Percentiles rank a stretch among this genome's conserved stretches.
Evolutionary conservation across 2,113 vertebrate genomes (phyloP).

Genomic region (Apteryx mantelli): DNA sequence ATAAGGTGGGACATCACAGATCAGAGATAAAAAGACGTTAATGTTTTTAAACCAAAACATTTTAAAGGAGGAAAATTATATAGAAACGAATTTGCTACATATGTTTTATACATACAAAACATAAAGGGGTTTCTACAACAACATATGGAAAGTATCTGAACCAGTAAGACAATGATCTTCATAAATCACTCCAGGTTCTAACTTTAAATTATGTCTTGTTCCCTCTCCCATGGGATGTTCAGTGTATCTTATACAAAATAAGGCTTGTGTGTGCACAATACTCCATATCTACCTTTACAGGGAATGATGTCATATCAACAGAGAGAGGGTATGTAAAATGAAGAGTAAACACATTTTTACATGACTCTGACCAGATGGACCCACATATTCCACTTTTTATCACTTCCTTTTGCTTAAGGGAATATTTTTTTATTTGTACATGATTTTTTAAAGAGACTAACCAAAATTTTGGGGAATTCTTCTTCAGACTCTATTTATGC

Average conservation of each 20-base stretch:
- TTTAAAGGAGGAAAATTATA: conserved; percentile 67
- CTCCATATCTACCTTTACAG: conserved; percentile 73
- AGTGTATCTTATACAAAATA: conserved; percentile 71
- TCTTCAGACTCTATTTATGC: background rate
- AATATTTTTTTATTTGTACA: background rate
- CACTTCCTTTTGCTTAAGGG: background rate
- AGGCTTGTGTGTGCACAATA: conserved; percentile 64
- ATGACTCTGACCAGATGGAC: conserved; percentile 51
- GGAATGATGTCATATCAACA: conserved; percentile 77
- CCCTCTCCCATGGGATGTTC: conserved; percentile 76
- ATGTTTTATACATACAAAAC: conserved; percentile 78
- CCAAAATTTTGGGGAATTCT: background rate
- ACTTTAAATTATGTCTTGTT: conserved; percentile 79
- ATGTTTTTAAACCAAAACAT: conserved; percentile 73
- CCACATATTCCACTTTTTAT: background rate
- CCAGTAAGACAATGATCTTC: conserved; percentile 81
- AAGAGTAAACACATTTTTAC: conserved; percentile 44
- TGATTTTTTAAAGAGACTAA: background rate
- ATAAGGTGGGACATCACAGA: conserved; percentile 23
- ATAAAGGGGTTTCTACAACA: conserved; percentile 71
- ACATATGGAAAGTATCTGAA: conserved; percentile 86
- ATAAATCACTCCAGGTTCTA: conserved; percentile 83
- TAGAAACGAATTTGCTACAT: conserved; percentile 78
- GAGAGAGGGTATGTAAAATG: background rate
- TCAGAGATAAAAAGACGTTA: conserved; percentile 68